Evolutionary conservation across 2,888 invertebrate species (phyloP).

Genomic region (Altica lythri): DNA sequence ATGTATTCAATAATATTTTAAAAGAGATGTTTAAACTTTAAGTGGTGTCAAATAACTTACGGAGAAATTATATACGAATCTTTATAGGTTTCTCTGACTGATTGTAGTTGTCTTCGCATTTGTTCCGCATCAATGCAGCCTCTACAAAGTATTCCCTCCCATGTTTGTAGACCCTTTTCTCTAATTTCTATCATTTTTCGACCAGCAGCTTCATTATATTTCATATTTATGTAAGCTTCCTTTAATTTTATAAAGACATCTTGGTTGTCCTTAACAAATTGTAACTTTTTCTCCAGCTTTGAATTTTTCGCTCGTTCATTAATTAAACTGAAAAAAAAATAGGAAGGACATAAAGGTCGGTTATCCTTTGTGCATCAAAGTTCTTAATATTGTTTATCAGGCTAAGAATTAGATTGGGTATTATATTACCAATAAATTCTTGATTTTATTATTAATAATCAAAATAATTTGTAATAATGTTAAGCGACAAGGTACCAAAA

Average conservation of each 20-base stretch:
- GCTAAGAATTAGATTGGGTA: too few relatives aligned
- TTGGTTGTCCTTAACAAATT: conserved; percentile 51
- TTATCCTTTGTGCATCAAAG: too few relatives aligned
- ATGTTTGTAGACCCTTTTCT: conserved; percentile 49
- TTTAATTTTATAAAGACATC: conserved; percentile 49
- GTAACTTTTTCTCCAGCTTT: conserved; percentile 48
- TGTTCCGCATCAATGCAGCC: conserved; percentile 45
- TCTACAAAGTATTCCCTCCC: conserved; percentile 46
- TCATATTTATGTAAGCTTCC: conserved; percentile 50
- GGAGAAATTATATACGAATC: conserved; percentile 39
- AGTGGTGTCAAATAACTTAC: too few relatives aligned
- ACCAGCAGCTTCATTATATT: conserved; percentile 48
- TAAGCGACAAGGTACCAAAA: too few relatives aligned
- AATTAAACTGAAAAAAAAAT: conserved; percentile 38
- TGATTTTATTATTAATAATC: too few relatives aligned
- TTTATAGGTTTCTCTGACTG: conserved; percentile 36
- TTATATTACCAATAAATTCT: too few relatives aligned
- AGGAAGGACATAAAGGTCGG: too few relatives aligned
- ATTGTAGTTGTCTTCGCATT: conserved; percentile 41
- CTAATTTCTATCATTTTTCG: conserved; percentile 47
- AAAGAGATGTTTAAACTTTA: too few relatives aligned
- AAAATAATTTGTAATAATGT: too few relatives aligned
- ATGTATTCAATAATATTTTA: too few relatives aligned
- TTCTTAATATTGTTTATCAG: background rate
- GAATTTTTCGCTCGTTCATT: conserved; percentile 43